Percentiles rank a stretch among this genome's conserved stretches.
These are phyloP conservation scores for Diachrysia chrysitis DNA, from an alignment of 2,888 invertebrate genomes.

Conservation along the genomic window DNA sequence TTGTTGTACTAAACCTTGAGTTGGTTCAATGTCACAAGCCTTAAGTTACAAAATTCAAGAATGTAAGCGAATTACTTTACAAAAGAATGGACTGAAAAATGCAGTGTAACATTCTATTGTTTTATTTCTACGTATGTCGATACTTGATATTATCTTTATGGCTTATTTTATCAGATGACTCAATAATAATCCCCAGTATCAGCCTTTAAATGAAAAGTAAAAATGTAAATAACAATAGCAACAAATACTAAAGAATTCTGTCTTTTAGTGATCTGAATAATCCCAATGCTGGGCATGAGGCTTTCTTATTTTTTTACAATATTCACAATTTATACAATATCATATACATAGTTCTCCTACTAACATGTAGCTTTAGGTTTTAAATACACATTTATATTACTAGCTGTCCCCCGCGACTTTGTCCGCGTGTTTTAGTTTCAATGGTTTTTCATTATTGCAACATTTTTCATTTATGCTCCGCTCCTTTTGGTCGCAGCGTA, in stretches of 20 bases:
- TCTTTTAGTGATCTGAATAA: not conserved
- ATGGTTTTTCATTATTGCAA: too few relatives aligned
- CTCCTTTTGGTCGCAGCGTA: too few relatives aligned
- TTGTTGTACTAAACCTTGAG: not conserved
- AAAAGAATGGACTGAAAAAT: not conserved
- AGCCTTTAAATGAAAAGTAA: not conserved
- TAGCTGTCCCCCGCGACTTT: too few relatives aligned
- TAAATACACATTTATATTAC: not conserved
- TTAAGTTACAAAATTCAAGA: not conserved
- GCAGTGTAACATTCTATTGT: not conserved
- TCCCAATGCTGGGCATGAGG: not conserved
- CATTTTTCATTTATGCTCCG: too few relatives aligned
- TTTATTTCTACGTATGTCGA: slow-evolving; percentile 2
- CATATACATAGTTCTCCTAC: too few relatives aligned
- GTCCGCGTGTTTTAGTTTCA: too few relatives aligned
- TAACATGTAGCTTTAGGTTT: too few relatives aligned
- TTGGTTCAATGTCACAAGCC: not conserved
- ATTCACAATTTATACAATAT: too few relatives aligned
- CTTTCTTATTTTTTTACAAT: too few relatives aligned
- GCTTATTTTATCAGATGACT: not conserved
- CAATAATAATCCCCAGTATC: not conserved
- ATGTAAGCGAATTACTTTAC: not conserved
- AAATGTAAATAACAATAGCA: not conserved
- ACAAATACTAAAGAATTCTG: not conserved
- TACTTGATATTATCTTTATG: slow-evolving; percentile 4